Evolutionary conservation across 2,888 invertebrate genomes (phyloP).

Genomic region (Habroteleia sp.): DNA sequence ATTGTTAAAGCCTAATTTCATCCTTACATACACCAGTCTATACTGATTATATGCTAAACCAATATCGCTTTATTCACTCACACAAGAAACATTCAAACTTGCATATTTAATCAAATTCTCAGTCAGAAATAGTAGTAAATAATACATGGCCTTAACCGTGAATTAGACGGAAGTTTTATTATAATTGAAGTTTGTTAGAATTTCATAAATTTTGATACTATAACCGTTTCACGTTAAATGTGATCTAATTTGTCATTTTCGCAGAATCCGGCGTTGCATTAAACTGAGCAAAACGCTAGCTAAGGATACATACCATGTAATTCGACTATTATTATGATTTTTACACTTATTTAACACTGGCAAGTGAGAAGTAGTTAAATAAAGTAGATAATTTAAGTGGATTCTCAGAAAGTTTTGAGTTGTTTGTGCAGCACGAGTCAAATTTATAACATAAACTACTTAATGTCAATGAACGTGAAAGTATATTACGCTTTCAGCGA

Average conservation of each 20-base stretch:
- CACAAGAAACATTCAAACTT: conserved; percentile 13
- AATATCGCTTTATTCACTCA: conserved; percentile 3
- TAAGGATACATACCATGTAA: not conserved
- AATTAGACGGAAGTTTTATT: conserved; percentile 11
- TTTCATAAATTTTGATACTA: conserved; percentile 13
- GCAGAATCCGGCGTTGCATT: not conserved
- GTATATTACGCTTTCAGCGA: conserved; percentile 40
- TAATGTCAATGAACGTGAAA: conserved; percentile 44
- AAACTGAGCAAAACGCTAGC: not conserved
- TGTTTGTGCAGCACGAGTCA: conserved; percentile 13
- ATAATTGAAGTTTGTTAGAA: conserved; percentile 2
- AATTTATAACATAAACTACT: conserved; percentile 49
- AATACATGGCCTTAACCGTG: conserved; percentile 31
- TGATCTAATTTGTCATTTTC: conserved; percentile 21
- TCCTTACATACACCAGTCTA: not conserved
- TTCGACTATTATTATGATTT: not conserved
- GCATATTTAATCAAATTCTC: conserved; percentile 28
- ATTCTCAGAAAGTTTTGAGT: not conserved
- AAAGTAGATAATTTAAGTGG: not conserved
- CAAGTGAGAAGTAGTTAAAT: not conserved
- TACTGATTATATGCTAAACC: conserved; percentile 22
- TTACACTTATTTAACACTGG: not conserved
- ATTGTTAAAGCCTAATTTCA: conserved; percentile 10
- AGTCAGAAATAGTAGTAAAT: conserved; percentile 24
- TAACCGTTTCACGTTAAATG: conserved; percentile 12